phyloP scores from a whole-genome alignment of 2,113 vertebrate species.

The Prietella phreatophila region DNA sequence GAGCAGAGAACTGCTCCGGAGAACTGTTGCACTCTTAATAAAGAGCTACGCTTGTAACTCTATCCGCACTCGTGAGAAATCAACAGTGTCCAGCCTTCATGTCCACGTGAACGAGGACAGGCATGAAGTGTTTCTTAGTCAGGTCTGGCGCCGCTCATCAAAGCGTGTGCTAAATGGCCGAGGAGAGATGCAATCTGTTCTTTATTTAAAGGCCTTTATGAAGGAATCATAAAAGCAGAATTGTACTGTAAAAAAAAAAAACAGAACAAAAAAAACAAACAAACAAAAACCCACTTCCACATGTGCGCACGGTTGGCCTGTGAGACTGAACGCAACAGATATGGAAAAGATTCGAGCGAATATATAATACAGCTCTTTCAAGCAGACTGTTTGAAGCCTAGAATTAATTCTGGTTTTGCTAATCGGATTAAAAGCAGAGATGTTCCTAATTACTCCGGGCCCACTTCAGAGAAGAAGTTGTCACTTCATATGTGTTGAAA shows the following conservation, averaged over 20 bases:
- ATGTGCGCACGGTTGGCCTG: slow-evolving; percentile 49
- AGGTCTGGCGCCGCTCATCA: slow-evolving; percentile 45
- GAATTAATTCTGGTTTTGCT: slow-evolving; percentile 32
- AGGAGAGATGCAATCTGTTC: slow-evolving; percentile 44
- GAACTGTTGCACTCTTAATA: slow-evolving; percentile 10
- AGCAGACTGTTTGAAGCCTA: slow-evolving; percentile 52
- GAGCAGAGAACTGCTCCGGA: slow-evolving; percentile 44
- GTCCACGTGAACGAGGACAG: slow-evolving; percentile 18
- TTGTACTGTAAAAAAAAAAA: slow-evolving; percentile 39
- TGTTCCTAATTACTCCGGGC: slow-evolving; percentile 43
- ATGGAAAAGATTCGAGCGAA: slow-evolving; percentile 46
- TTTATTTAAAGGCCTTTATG: slow-evolving; percentile 53
- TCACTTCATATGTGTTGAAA: slow-evolving; percentile 41
- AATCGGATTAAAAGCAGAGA: slow-evolving; percentile 46
- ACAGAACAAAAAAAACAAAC: not conserved
- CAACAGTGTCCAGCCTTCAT: not conserved
- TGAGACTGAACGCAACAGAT: slow-evolving; percentile 48
- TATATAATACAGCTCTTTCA: slow-evolving; percentile 37
- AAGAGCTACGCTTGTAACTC: not conserved
- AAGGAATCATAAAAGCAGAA: slow-evolving; percentile 47
- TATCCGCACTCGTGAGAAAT: not conserved
- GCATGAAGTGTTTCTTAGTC: slow-evolving; percentile 36
- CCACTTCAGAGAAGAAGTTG: slow-evolving; percentile 51
- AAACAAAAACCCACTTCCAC: slow-evolving; percentile 44
- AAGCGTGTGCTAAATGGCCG: slow-evolving; percentile 31